Percentiles rank a stretch among this genome's conserved stretches.
phyloP scores from a whole-genome alignment of 2,888 invertebrate genomes.

The Chaitophorus viminalis region DNA sequence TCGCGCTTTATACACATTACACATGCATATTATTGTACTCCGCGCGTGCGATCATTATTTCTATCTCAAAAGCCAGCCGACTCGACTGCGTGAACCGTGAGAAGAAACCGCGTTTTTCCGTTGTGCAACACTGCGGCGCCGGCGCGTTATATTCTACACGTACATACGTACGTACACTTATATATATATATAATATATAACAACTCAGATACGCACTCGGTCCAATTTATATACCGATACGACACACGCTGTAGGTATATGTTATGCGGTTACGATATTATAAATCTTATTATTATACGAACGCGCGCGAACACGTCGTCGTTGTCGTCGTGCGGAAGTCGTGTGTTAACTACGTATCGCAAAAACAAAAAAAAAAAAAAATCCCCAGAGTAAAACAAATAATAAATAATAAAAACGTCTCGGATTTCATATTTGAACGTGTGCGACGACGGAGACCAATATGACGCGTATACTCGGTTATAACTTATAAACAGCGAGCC shows the following conservation, averaged over 20 bases:
- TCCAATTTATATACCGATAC: not conserved
- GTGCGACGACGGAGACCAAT: not conserved
- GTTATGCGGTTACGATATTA: not conserved
- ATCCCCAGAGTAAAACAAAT: not conserved
- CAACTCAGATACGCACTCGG: not conserved
- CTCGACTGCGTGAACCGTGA: not conserved
- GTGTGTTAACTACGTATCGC: not conserved
- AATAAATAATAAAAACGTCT: not conserved
- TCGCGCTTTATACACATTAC: not conserved
- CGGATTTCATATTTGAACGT: not conserved
- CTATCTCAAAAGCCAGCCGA: not conserved
- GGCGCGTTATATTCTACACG: not conserved
- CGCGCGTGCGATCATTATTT: not conserved
- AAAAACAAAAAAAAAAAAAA: not conserved
- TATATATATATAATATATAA: too few relatives aligned
- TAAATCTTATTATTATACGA: too few relatives aligned
- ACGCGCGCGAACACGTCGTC: not conserved
- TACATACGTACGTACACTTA: not conserved
- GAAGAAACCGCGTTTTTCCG: not conserved
- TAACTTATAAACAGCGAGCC: not conserved
- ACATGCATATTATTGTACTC: not conserved
- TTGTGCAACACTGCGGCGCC: not conserved
- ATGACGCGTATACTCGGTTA: too few relatives aligned
- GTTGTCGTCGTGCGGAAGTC: not conserved
- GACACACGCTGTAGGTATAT: not conserved